phyloP scores from a whole-genome alignment of 2,797 vertebrate genomes.

The Pterois miles region DNA sequence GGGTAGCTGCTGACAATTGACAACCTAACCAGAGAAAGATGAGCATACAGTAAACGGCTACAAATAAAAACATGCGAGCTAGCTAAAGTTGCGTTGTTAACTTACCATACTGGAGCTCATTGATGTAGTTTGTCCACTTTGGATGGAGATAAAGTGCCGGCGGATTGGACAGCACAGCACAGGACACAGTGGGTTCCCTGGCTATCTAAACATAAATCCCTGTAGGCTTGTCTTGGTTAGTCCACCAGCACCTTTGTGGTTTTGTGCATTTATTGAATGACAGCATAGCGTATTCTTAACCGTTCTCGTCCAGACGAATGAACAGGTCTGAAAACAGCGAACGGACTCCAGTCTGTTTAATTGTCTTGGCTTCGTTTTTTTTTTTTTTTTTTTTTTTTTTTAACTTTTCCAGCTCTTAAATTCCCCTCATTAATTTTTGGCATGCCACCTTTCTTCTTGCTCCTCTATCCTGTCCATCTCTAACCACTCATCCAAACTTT shows the following conservation, averaged over 20 bases:
- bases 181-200: not conserved
- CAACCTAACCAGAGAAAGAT: not conserved
- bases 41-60: not conserved
- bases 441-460: not conserved
- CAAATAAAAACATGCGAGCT: not conserved
- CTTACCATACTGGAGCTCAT: not conserved
- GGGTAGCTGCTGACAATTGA: not conserved
- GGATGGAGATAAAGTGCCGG: not conserved
- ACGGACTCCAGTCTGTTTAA: too few relatives aligned
- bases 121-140: not conserved
- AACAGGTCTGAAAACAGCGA: not conserved
- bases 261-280: not conserved
- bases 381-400: too few relatives aligned
- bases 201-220: not conserved
- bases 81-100: not conserved
- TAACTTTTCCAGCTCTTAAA: too few relatives aligned
- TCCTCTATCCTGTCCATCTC: not conserved
- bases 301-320: not conserved
- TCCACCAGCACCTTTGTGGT: not conserved
- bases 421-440: too few relatives aligned
- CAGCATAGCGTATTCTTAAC: not conserved
- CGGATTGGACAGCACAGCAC: not conserved
- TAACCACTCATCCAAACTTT: not conserved
- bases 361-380: rapidly evolving
- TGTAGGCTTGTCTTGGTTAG: not conserved